Base-by-base conservation (phyloP, 1,140 invertebrate genomes). In the Platyscapa corneri region DNA sequence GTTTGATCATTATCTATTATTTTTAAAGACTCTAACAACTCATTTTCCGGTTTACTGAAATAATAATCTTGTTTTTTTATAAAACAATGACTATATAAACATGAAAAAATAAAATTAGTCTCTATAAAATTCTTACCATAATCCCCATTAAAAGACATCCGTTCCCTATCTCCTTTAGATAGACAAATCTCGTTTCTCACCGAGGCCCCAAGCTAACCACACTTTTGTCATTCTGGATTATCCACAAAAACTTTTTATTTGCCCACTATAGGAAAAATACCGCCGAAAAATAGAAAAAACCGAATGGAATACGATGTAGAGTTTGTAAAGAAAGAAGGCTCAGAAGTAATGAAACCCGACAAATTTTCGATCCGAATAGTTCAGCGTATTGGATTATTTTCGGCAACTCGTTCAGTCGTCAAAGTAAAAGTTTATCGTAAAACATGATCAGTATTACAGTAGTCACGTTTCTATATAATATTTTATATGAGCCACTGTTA, bases 331-430 rank as follows among this genome's bases (percentile, higher is more conserved):
- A 53, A 49, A 49, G 77, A 65, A 10, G 30, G 60, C 74, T 77
- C 14, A n/a, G 37, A 60, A 53, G 56, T 65, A 39, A 83, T 77
- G 10, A 39, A 77, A 67, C 27, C n/a, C 65, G 74, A 83, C 30
- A 56, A 37, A 42, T 75, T 83, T 16, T 83, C 39, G 39, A 83
- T 56, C 8, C 27, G 72, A 39, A 67, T n/a, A 67, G 46, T 72
- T 30, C 67, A 72, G 30, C 18, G 78, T 32, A 81, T 81, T 14
- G 70, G 42, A 39, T 74, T 74, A 74, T 39, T 74, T 18, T 74
- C 70, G 70, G 42, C 34, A 74, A 32, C 6, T 39, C 27, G 14
- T 32, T 74, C 37, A 14, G 70, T 74, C 12, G 6, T 3, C 5
- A 32, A 42, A 34, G 20, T 27, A 20, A 37, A 42, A 42, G 70